Evolutionary conservation across 1,140 invertebrate genomes (phyloP).

Genomic region (Drosophila setifemur): DNA sequence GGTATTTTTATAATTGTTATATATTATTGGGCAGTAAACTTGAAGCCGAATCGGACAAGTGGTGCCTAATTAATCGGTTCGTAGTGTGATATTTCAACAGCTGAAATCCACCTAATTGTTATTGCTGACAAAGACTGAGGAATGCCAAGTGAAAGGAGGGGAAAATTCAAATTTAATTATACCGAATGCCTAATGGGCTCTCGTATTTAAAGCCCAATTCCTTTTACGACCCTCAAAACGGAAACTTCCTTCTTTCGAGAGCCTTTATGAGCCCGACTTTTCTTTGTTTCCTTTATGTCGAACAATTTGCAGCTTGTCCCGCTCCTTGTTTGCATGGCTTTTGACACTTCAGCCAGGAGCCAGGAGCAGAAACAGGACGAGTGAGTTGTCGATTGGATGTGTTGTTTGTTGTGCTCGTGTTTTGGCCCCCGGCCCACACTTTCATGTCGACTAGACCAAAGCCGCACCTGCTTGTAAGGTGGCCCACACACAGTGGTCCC

Average conservation of each 20-base stretch:
- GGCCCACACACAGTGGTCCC: too few relatives aligned
- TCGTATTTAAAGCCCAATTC: slow-evolving; percentile 39
- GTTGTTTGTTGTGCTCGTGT: background rate
- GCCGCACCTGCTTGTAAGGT: background rate
- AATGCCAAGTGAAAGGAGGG: background rate
- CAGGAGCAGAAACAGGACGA: too few relatives aligned
- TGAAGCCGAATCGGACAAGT: slow-evolving; percentile 25
- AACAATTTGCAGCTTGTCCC: slow-evolving; percentile 27
- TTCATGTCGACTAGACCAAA: background rate
- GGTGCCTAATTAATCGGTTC: slow-evolving; percentile 46
- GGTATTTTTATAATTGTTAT: slow-evolving; percentile 61
- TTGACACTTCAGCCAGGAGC: slow-evolving; percentile 27
- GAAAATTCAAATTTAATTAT: slow-evolving; percentile 55
- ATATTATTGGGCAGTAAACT: slow-evolving; percentile 53
- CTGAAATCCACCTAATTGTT: slow-evolving; percentile 27
- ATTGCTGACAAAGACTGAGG: slow-evolving; percentile 16
- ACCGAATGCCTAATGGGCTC: slow-evolving; percentile 37
- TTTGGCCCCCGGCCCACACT: background rate
- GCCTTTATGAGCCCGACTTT: slow-evolving; percentile 1
- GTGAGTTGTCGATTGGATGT: background rate
- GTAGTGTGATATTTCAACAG: slow-evolving; percentile 24
- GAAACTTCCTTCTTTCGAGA: slow-evolving; percentile 16
- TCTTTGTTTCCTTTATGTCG: slow-evolving; percentile 17
- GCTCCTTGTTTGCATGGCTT: slow-evolving; percentile 42
- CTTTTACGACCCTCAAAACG: slow-evolving; percentile 42